phyloP scores from a whole-genome alignment of 2,888 invertebrate genomes.

The Mythimna loreyi region DNA sequence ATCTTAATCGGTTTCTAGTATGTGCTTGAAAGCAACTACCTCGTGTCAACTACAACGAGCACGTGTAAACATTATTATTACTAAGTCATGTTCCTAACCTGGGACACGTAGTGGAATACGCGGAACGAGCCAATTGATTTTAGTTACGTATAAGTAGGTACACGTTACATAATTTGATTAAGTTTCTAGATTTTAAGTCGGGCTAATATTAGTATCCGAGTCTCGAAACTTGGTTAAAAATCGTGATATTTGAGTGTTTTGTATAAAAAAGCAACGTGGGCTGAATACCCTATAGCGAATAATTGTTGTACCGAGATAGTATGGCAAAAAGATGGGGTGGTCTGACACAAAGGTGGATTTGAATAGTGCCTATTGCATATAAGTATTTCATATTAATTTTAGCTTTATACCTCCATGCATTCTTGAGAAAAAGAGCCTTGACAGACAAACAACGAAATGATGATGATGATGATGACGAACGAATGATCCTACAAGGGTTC shows the following conservation, averaged over 20 bases:
- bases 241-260: neutral
- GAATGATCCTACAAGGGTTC: too few relatives aligned
- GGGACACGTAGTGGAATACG: neutral
- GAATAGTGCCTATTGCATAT: too few relatives aligned
- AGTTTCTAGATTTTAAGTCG: too few relatives aligned
- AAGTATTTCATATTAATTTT: too few relatives aligned
- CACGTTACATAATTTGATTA: too few relatives aligned
- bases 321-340: neutral
- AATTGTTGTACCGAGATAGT: neutral
- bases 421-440: too few relatives aligned
- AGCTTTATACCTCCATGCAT: too few relatives aligned
- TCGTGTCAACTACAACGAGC: constrained; percentile 14
- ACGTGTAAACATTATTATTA: constrained; percentile 3
- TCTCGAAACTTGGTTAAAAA: neutral
- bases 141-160: neutral
- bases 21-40: constrained; percentile 10
- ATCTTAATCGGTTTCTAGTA: constrained; percentile 29
- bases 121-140: neutral
- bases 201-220: neutral
- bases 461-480: too few relatives aligned
- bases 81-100: neutral
- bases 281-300: neutral
- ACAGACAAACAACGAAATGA: too few relatives aligned
- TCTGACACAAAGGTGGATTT: too few relatives aligned
- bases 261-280: too few relatives aligned